Evolutionary conservation across 1,140 invertebrate species (phyloP), one percentile per base, ranked within the genome.

Genomic region (Littorina saxatilis): DNA sequence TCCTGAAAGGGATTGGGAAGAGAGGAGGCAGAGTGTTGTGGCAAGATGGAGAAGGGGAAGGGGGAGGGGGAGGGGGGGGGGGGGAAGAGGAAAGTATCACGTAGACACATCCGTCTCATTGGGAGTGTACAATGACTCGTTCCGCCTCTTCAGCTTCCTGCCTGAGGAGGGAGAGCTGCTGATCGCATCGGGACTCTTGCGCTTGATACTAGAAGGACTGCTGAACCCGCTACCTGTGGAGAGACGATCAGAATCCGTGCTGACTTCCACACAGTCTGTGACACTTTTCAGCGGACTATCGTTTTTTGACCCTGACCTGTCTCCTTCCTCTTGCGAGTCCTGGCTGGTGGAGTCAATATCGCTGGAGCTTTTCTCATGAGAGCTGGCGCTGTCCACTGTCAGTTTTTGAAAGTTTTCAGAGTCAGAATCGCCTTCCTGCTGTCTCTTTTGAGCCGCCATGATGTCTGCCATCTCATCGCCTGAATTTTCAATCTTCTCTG

Each of bases 81-180:
- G 9, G 55, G 4, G 23, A 5, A 23, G 17, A 27, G 15, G 55
- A n/a, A 9, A 66, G 39, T 77, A 79, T 35, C 77, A 58, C 37
- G 61, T 50, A 0, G 80, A 58, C 32, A 72, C 72, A 29, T 80
- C 63, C 13, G 47, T 43, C 11, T n/a, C 52, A 32, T 61, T 68
- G n/a, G 68, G 32, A 15, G 74, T 40, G 68, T 86, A 86, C 35
- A 86, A 27, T 20, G 85, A 83, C 15, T 81, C 76, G 39, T 86
- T 86, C 55, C 85, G 74, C 27, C 85, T 73, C 73, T 82, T 86
- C 43, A 86, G 66, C 32, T 81, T 82, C 39, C 84, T 86, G 13
- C 47, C 61, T 17, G 32, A 9, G 0, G 79, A 32, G 1, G 50
- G 35, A 17, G 7, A 1, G 2, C 17, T 27, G 27, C 23, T 50